Evolutionary conservation across 1,140 invertebrate genomes (phyloP), one percentile per base, ranked within the genome.

Genomic region (Maniola jurtina): DNA sequence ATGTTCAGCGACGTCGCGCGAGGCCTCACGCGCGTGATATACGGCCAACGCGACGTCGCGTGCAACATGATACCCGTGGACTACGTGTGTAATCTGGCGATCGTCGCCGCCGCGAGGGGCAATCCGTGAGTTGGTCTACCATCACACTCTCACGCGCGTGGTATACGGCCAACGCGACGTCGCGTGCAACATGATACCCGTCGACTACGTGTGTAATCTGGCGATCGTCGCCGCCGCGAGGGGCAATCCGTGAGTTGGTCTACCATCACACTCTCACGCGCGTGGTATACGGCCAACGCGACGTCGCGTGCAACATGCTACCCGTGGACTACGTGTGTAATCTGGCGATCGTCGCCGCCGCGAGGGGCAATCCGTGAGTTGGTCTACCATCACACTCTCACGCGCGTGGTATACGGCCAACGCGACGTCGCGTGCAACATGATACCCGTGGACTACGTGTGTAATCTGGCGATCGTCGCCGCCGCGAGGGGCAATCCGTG

Each of bases 251-350:
- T 66, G 15, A 64, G 56, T 61, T 40, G n/a, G n/a, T n/a, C n/a
- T n/a, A n/a, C n/a, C n/a, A n/a, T n/a, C n/a, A n/a, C n/a, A n/a
- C n/a, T n/a, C 61, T 72, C 4, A 66, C 61, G 0, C 64, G 59
- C 2, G 36, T 66, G n/a, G 16, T 69, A 0, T 60, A 62, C 14
- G 61, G 69, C 5, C 7, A 61, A n/a, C 6, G 47, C 0, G 14
- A 62, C 15, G 68, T 73, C 8, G 50, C 73, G 0, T 61, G 71
- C 13, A 71, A 78, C 45, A 36, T 73, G 13, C 63, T 76, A 9
- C 76, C 76, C 0, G 73, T 69, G 0, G 76, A 78, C 47, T 73
- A 68, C 33, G 67, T 70, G 57, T 60, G 48, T n/a, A 75, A 78
- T 15, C 56, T 78, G 8, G 56, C 59, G 0, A 72, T 78, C 14